Evolutionary conservation across 2,888 invertebrate species (phyloP), one percentile per base, ranked within the genome.

Genomic region (Clunio marinus): DNA sequence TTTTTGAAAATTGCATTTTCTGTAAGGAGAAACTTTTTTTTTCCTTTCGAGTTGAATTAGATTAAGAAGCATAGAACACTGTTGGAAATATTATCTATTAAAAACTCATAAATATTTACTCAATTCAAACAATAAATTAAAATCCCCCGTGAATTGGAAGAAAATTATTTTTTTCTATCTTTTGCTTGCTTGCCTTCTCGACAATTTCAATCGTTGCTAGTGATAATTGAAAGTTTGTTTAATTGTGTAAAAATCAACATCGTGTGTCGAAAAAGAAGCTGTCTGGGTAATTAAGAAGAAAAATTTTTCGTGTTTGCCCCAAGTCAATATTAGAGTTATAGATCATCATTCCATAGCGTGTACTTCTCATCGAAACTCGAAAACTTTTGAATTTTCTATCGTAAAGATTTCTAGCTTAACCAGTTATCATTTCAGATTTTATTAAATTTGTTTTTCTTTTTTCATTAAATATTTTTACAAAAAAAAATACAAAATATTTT

Each of bases 101-200:
- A 57, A 25, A 57, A 57, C 25, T 20, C 60, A 35, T 60, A 60
- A 60, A 60, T 60, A 60, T 60, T 60, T 60, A 60, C 60, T 32
- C 20, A 5, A 35, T 32, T 7, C 4, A 35, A 17, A 20, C 22
- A 51, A 41, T 15, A 41, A 41, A 41, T 41, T 10, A n/a, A 41
- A 41, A 41, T n/a, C 41, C 15, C 41, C 51, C 3, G 51, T n/a
- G 20, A 7, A 51, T 20, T 51, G 17, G 51, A 51, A n/a, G n/a
- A 10, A n/a, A 5, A 41, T n/a, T 41, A 10, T 5, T 13, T n/a
- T n/a, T 41, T 5, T 2, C 41, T 41, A 41, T 13, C 15, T n/a
- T 41, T 15, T 41, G 41, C 41, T n/a, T n/a, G n/a, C n/a, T n/a
- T n/a, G n/a, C n/a, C n/a, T n/a, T n/a, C n/a, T n/a, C n/a, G n/a